phyloP scores from a whole-genome alignment of 1,140 invertebrate species.

The Drosophila biarmipes region DNA sequence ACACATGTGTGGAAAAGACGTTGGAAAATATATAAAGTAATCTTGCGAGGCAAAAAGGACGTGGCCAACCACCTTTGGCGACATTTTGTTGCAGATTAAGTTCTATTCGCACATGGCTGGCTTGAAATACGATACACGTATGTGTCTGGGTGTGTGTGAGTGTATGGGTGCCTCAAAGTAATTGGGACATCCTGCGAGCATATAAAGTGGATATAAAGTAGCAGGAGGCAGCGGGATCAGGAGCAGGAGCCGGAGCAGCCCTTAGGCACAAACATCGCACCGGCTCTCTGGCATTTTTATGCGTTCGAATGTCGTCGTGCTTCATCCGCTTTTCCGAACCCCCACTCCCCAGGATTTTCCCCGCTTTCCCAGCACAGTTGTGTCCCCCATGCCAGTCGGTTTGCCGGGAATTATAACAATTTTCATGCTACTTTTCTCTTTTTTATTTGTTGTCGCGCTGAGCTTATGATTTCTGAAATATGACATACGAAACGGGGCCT shows the following conservation, averaged over 20 bases:
- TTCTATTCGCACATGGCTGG: slow-evolving; percentile 84
- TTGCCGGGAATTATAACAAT: slow-evolving; percentile 78
- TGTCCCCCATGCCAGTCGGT: slow-evolving; percentile 40
- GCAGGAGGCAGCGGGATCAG: slow-evolving; percentile 52
- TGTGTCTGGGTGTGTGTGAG: slow-evolving; percentile 24
- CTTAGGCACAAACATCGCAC: slow-evolving; percentile 68
- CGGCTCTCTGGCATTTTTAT: slow-evolving; percentile 74
- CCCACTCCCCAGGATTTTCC: background rate
- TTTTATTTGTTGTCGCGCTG: slow-evolving; percentile 76
- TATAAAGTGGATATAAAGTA: slow-evolving; percentile 83
- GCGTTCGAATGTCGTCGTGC: slow-evolving; percentile 79
- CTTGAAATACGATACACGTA: slow-evolving; percentile 83
- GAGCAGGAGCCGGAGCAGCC: slow-evolving; percentile 61
- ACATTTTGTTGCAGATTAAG: slow-evolving; percentile 85
- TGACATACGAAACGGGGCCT: slow-evolving; percentile 53
- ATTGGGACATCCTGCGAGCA: slow-evolving; percentile 82
- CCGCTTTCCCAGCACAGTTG: background rate
- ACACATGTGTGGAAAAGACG: slow-evolving; percentile 51
- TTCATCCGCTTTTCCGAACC: slow-evolving; percentile 53
- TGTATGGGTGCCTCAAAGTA: slow-evolving; percentile 69
- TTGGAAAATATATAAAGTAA: slow-evolving; percentile 82
- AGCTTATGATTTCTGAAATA: slow-evolving; percentile 83
- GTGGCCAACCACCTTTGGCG: slow-evolving; percentile 79
- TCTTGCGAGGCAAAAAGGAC: slow-evolving; percentile 55
- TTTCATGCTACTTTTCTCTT: slow-evolving; percentile 78